A percentile compares a stretch with the other conserved stretches of the same genome.
phyloP scores from a whole-genome alignment of 2,888 invertebrate genomes.

The Aplocera efformata region DNA sequence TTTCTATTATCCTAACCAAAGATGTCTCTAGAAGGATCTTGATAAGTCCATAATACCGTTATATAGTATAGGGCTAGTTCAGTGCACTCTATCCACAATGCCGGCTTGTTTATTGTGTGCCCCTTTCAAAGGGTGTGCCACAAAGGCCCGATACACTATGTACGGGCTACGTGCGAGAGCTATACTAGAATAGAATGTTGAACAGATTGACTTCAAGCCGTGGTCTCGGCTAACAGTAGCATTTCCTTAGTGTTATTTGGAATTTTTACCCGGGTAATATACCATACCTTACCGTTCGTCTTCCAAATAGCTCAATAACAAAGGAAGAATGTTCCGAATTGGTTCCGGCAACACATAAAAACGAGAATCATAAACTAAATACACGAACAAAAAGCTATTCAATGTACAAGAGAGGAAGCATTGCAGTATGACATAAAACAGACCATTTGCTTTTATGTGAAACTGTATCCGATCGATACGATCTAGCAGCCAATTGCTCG shows the following conservation, averaged over 20 bases:
- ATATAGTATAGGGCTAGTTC: slow-evolving; percentile 29
- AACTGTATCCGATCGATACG: slow-evolving; percentile 9
- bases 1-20: slow-evolving; percentile 8
- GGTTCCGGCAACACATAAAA: slow-evolving; percentile 2
- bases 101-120: slow-evolving; percentile 54
- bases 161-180: slow-evolving; percentile 38
- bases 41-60: slow-evolving; percentile 28
- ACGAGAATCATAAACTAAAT: neutral
- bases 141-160: slow-evolving; percentile 51
- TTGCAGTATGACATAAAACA: slow-evolving; percentile 50
- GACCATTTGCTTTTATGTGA: slow-evolving; percentile 49
- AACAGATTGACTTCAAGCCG: slow-evolving; percentile 33
- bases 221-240: slow-evolving; percentile 19
- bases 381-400: slow-evolving; percentile 4
- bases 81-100: slow-evolving; percentile 49
- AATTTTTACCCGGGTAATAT: slow-evolving; percentile 3
- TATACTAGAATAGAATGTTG: slow-evolving; percentile 38
- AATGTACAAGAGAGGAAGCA: slow-evolving; percentile 34
- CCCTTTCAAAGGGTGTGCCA: slow-evolving; percentile 52
- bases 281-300: too few relatives aligned
- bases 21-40: slow-evolving; percentile 17
- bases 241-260: slow-evolving; percentile 17
- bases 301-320: neutral
- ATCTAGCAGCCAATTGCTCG: slow-evolving; percentile 7
- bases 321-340: neutral